Evolutionary conservation across 2,888 invertebrate species (phyloP).

Genomic region (Parapristionchus giblindavisi): DNA sequence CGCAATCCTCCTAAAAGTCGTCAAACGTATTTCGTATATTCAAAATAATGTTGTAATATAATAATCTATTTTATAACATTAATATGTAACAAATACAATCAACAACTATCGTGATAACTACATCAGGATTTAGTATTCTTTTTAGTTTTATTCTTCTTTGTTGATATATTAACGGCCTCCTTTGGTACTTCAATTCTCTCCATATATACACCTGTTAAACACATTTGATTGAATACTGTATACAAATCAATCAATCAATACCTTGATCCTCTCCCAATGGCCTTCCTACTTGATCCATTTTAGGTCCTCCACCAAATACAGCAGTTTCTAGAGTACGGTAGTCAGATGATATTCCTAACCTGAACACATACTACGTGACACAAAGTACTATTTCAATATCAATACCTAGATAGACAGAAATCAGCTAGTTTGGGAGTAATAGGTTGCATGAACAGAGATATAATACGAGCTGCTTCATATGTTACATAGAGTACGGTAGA

Average conservation of each 20-base stretch:
- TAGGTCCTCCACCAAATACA: slow-evolving; percentile 41
- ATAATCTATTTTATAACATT: slow-evolving; percentile 2
- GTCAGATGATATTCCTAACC: slow-evolving; percentile 48
- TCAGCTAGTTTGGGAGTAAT: slow-evolving; percentile 81
- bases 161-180: neutral
- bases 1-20: too few species aligned
- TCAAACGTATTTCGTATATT: neutral
- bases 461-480: slow-evolving; percentile 84
- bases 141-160: slow-evolving; percentile 15
- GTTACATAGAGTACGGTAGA: slow-evolving; percentile 81
- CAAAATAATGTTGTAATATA: too few species aligned
- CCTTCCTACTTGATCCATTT: slow-evolving; percentile 37
- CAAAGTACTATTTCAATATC: slow-evolving; percentile 27
- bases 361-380: slow-evolving; percentile 38
- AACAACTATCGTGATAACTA: slow-evolving; percentile 4
- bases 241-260: neutral
- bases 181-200: slow-evolving; percentile 29
- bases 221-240: neutral
- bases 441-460: slow-evolving; percentile 84
- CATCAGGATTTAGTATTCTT: neutral
- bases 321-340: slow-evolving; percentile 49
- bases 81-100: neutral
- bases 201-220: slow-evolving; percentile 22
- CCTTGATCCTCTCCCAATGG: slow-evolving; percentile 42
- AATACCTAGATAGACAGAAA: slow-evolving; percentile 75